Conservation (phyloP, 2,888 invertebrate genomes). For the Scaeva pyrastri region DNA sequence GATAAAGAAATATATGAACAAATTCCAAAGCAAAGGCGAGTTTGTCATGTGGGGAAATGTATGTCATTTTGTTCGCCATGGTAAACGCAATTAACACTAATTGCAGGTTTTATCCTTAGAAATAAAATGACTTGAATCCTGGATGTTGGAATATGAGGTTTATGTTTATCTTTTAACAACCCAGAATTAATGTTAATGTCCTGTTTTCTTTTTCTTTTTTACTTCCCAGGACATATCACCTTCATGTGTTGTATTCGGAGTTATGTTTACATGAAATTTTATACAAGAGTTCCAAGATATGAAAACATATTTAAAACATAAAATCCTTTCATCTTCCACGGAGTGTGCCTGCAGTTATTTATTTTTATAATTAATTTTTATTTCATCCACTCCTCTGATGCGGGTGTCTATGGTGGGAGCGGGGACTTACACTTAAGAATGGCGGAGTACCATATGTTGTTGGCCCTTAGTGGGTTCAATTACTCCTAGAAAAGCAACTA, state of each 20-base stretch:
- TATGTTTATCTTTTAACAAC: conserved; percentile 28
- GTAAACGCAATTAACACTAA: conserved; percentile 68
- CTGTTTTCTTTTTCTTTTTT: conserved; percentile 31
- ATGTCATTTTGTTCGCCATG: conserved; percentile 42
- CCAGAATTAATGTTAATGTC: conserved; percentile 36
- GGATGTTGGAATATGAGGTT: background rate
- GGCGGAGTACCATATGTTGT: conserved; percentile 44
- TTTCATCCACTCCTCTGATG: conserved; percentile 9
- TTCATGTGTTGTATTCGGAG: background rate
- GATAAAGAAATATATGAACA: too few relatives aligned
- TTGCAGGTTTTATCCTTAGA: conserved; percentile 47
- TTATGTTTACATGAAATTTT: conserved; percentile 25
- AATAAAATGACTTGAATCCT: conserved; percentile 1
- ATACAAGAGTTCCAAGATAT: conserved; percentile 7
- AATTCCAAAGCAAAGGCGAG: too few relatives aligned
- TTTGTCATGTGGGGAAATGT: conserved; percentile 29
- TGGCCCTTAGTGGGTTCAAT: conserved; percentile 54
- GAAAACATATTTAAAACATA: background rate
- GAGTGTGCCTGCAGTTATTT: conserved; percentile 48
- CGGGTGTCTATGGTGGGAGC: background rate
- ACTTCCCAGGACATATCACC: background rate
- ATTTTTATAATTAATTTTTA: conserved; percentile 72
- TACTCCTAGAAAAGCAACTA: conserved; percentile 16
- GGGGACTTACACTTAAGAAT: conserved; percentile 23
- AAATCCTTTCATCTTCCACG: conserved; percentile 32